These are phyloP conservation scores for Globodera ellingtonae DNA, from an alignment of 1,140 invertebrate species.

Conservation along the genomic window DNA sequence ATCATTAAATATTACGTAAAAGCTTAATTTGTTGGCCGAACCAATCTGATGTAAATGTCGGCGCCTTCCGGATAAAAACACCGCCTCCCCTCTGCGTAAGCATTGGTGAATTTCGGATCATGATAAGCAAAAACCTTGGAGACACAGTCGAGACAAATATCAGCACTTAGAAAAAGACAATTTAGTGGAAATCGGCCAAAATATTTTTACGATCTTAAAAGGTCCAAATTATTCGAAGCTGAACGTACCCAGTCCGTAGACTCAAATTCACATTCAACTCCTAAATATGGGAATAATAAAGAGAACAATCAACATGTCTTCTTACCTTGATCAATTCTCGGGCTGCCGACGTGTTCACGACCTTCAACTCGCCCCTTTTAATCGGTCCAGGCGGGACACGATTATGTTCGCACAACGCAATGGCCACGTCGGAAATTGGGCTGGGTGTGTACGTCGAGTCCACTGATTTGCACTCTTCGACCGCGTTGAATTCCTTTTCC, in stretches of 20 bases:
- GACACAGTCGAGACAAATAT: constrained; percentile 20
- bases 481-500: constrained; percentile 47
- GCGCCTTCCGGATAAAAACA: constrained; percentile 43
- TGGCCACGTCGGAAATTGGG: constrained; percentile 20
- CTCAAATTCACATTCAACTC: constrained; percentile 7
- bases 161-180: not conserved
- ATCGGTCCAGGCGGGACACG: constrained; percentile 25
- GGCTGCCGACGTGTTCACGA: constrained; percentile 10
- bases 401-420: constrained; percentile 41
- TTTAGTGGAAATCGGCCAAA: not conserved
- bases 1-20: not conserved
- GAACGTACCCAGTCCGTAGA: not conserved
- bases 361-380: constrained; percentile 32
- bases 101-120: not conserved
- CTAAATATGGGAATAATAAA: not conserved
- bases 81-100: not conserved
- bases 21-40: not conserved
- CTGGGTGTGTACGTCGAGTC: not conserved
- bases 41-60: constrained; percentile 43
- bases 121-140: constrained; percentile 15
- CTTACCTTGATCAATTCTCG: constrained; percentile 14
- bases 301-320: not conserved
- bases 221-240: constrained; percentile 1
- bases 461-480: constrained; percentile 28
- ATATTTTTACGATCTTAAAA: not conserved